phyloP scores from a whole-genome alignment of 2,888 invertebrate genomes.

The Troides oblongomaculatus region DNA sequence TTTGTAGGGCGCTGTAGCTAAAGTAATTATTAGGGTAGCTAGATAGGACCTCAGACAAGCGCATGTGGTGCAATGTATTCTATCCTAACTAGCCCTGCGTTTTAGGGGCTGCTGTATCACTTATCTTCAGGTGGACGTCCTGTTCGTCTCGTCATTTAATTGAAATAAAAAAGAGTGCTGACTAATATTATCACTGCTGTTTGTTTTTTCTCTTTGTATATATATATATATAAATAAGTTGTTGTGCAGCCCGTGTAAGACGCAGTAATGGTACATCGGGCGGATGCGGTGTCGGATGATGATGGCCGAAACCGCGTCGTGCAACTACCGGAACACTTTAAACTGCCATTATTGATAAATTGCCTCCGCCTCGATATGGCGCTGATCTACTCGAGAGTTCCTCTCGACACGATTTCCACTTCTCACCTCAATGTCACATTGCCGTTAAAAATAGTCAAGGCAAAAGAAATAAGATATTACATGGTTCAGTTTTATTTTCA shows the following conservation, averaged over 20 bases:
- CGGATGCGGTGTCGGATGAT: constrained; percentile 27
- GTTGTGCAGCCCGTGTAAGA: not conserved
- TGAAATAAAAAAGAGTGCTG: no score
- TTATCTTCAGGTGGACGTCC: no score
- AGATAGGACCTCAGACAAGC: no score
- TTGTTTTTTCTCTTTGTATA: not conserved
- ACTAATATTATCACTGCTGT: not conserved
- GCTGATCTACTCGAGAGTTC: constrained; percentile 49
- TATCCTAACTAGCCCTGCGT: no score
- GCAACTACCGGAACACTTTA: constrained; percentile 70
- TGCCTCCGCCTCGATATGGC: constrained; percentile 63
- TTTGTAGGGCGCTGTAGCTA: no score
- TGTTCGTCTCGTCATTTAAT: no score
- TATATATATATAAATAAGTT: not conserved
- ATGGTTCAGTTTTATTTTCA: not conserved
- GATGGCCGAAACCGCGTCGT: constrained; percentile 64
- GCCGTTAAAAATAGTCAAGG: constrained; percentile 10
- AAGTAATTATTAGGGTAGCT: no score
- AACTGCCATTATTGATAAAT: constrained; percentile 78
- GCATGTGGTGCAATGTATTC: no score
- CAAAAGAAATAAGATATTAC: not conserved
- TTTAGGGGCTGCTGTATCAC: no score
- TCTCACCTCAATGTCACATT: constrained; percentile 49
- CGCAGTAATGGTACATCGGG: not conserved
- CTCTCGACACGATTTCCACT: constrained; percentile 37